phyloP scores from a whole-genome alignment of 2,888 invertebrate species.

The Lithophane leautieri region DNA sequence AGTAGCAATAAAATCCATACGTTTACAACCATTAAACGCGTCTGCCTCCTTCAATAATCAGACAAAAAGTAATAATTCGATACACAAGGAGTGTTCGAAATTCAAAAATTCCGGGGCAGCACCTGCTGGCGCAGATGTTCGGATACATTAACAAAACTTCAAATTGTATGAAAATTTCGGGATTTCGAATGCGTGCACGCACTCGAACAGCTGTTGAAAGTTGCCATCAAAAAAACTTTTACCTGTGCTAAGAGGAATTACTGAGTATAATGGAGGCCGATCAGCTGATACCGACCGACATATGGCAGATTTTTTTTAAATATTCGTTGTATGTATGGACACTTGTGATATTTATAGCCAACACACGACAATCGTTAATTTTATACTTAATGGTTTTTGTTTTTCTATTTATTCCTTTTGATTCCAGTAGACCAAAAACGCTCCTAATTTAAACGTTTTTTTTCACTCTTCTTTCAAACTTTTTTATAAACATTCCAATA shows the following conservation, averaged over 20 bases:
- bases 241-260: conserved; percentile 76
- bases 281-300: conserved; percentile 82
- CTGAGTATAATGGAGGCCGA: conserved; percentile 65
- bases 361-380: conserved; percentile 60
- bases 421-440: conserved; percentile 19
- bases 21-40: conserved; percentile 24
- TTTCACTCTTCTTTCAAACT: conserved; percentile 19
- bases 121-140: conserved; percentile 87
- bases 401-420: conserved; percentile 39
- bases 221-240: conserved; percentile 74
- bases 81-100: conserved; percentile 66
- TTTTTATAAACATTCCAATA: conserved; percentile 56
- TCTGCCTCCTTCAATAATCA: conserved; percentile 26
- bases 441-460: conserved; percentile 9
- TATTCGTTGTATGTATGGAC: conserved; percentile 42
- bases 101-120: conserved; percentile 78
- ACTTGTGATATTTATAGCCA: conserved; percentile 37
- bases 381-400: conserved; percentile 35
- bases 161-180: conserved; percentile 78
- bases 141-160: conserved; percentile 74
- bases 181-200: conserved; percentile 80
- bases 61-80: conserved; percentile 38
- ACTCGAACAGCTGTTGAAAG: conserved; percentile 83
- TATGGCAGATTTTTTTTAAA: conserved; percentile 64
- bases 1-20: conserved; percentile 31